Evolutionary conservation across 2,888 invertebrate species (phyloP), one percentile per base, ranked within the genome.

Genomic region (Tenthredo livida): DNA sequence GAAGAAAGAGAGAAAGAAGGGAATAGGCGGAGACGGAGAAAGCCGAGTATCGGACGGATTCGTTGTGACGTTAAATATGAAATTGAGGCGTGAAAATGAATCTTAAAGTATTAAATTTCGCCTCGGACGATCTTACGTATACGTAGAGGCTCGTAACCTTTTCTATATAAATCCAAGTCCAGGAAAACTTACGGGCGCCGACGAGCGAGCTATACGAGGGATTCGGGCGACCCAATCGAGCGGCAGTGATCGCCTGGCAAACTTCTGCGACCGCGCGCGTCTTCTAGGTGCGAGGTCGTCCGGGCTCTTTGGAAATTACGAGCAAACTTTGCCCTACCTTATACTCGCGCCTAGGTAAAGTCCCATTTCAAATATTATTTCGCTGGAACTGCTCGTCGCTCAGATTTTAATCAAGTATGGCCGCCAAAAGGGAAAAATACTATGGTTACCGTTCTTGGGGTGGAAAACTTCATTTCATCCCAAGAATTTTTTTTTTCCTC

Each of bases 391-490:
- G 72, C 43, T 84, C 86, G 82, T 84, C 84, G 83, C 84, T 85
- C 84, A 85, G 88, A 89, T 88, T 89, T 88, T 88, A 88, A 89
- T 89, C 89, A 88, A 87, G 89, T 87, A 87, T 87, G 86, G 86
- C 87, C 85, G 88, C 87, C 87, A 86, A 43, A 50, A 84, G 17
- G 85, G 85, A 84, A 50, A 73, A 58, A 58, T 80, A 77, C n/a
- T 47, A 54, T 29, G 29, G 47, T 40, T 21, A 12, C 61, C 15
- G 72, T n/a, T 43, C 12, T 58, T 17, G 47, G 84, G 58, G n/a
- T 54, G 75, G 85, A 83, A 75, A 87, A 87, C 88, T 88, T 85
- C 88, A 85, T 88, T 87, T 87, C 85, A 54, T 77, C 50, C 70
- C 85, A 54, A 86, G 86, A 86, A 85, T 87, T 77, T 25, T 58